phyloP scores from a whole-genome alignment of 2,888 invertebrate genomes.

The Liposcelis brunnea region DNA sequence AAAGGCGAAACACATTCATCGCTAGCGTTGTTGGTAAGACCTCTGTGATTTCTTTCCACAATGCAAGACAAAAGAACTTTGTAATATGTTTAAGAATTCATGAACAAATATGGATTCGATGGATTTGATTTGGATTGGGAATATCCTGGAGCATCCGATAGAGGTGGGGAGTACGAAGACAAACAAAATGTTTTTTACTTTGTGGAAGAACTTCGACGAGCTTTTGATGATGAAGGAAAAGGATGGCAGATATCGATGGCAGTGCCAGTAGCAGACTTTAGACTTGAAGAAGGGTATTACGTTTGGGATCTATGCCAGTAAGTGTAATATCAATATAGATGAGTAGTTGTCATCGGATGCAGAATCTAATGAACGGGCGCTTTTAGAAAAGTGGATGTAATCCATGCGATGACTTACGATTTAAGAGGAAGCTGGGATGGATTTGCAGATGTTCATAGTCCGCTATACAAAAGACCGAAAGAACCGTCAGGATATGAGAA shows the following conservation, averaged over 20 bases:
- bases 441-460: conserved; percentile 77
- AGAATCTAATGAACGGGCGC: no score
- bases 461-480: conserved; percentile 66
- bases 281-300: conserved; percentile 77
- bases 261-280: conserved; percentile 71
- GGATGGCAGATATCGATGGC: conserved; percentile 83
- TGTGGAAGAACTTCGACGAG: conserved; percentile 61
- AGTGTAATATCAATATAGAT: conserved; percentile 26
- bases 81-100: conserved; percentile 35
- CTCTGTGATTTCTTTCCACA: background rate
- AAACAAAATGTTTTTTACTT: conserved; percentile 68
- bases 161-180: conserved; percentile 68
- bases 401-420: conserved; percentile 77
- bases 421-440: conserved; percentile 81
- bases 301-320: conserved; percentile 78
- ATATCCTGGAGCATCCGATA: conserved; percentile 74
- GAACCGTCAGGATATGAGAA: conserved; percentile 83
- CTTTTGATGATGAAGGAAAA: conserved; percentile 54
- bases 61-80: conserved; percentile 12
- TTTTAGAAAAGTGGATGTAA: conserved; percentile 58
- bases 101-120: conserved; percentile 61
- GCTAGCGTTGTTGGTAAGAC: conserved; percentile 51
- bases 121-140: conserved; percentile 85
- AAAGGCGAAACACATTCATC: conserved; percentile 51
- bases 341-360: no score